phyloP scores from a whole-genome alignment of 2,797 vertebrate species.

The Labroides dimidiatus region DNA sequence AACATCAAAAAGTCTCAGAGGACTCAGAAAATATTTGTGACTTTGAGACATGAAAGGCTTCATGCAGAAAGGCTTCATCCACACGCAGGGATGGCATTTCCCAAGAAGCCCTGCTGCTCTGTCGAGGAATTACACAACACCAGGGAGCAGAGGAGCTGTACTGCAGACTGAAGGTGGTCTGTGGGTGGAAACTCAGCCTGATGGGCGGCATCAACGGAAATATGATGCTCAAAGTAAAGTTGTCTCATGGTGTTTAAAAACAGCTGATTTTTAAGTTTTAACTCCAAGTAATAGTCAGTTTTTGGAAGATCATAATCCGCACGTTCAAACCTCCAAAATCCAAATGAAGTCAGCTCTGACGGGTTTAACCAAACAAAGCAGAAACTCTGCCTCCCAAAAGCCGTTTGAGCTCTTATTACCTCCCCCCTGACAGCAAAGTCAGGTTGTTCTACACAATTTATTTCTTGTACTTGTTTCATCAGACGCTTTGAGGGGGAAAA shows the following conservation, averaged over 20 bases:
- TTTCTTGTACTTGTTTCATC: neutral
- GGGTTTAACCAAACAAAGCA: neutral
- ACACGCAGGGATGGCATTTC: slow-evolving; percentile 31
- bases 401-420: neutral
- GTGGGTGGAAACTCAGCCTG: neutral
- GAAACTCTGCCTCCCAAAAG: neutral
- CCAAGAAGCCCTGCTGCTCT: slow-evolving; percentile 35
- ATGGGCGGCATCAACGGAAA: slow-evolving; percentile 3
- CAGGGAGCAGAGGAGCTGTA: slow-evolving; percentile 14
- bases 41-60: slow-evolving; percentile 34
- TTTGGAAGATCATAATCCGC: too few species aligned
- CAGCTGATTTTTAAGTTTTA: too few species aligned
- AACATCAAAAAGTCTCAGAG: slow-evolving; percentile 24
- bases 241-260: too few species aligned
- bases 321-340: too few species aligned
- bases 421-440: neutral
- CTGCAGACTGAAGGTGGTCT: slow-evolving; percentile 1
- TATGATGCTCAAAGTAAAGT: slow-evolving; percentile 2
- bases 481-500: slow-evolving; percentile 14
- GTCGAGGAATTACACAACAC: slow-evolving; percentile 33
- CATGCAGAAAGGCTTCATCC: slow-evolving; percentile 15
- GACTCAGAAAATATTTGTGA: slow-evolving; percentile 22
- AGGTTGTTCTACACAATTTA: neutral
- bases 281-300: too few species aligned
- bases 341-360: neutral